Evolutionary conservation across 2,113 vertebrate genomes (phyloP), one percentile per base, ranked within the genome.

Genomic region (Rousettus leschenaultii): DNA sequence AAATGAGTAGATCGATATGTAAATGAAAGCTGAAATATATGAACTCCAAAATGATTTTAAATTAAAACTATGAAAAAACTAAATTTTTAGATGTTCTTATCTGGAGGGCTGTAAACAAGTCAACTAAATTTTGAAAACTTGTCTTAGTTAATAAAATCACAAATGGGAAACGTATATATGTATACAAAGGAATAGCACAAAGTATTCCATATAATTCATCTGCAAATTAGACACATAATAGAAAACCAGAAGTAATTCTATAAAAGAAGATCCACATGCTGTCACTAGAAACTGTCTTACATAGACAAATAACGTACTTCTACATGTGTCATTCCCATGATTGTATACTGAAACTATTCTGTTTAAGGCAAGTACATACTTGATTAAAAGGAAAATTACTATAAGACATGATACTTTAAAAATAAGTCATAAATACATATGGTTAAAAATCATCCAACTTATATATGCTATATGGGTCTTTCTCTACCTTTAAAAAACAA

Each of bases 41-140:
- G 22, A 24, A 83, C 13, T 87, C 86, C 10, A 84, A 87, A 86
- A 77, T 43, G 18, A 73, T 63, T 89, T 65, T 70, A 77, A 95
- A 28, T 86, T 30, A 89, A 89, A 59, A 30, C 55, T 68, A 89
- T 45, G 18, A 33, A 65, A 82, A 59, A 78, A 38, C 2, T 70
- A 93, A 4, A 24, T 78, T 74, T 78, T 59, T 78, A 51, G 7
- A 68, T 65, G 66, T 94, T 92, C 88, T 89, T 22, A 94, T 45
- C 33, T 88, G 55, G 11, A 65, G 33, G 40, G 6, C 43, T 88
- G 33, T 66, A 93, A 96, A 51, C n/a, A 73, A 77, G 14, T 61
- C 87, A 92, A 48, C 43, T 43, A 45, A 14, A 84, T 79, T 89
- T 48, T 95, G 55, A 91, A 92, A 89, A 94, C 3, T 5, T 88